These are phyloP conservation scores for Trichomalopsis sarcophagae DNA, from an alignment of 1,140 invertebrate species.

Conservation along the genomic window DNA sequence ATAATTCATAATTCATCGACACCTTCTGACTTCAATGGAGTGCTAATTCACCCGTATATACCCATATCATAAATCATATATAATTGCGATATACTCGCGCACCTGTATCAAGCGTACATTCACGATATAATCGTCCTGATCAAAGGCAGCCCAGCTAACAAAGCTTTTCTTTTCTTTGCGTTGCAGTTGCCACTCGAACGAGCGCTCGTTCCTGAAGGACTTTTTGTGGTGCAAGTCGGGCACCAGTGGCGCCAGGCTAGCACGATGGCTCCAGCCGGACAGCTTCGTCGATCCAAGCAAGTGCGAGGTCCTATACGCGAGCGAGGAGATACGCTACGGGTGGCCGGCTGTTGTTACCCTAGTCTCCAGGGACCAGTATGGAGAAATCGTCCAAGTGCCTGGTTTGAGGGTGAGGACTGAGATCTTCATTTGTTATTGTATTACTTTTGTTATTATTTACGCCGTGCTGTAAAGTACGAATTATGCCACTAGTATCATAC, in stretches of 20 bases:
- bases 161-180: not conserved
- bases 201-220: slow-evolving; percentile 94
- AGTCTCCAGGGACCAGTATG: slow-evolving; percentile 94
- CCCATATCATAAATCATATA: too few relatives aligned
- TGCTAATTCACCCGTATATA: too few relatives aligned
- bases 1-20: not conserved
- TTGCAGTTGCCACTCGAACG: slow-evolving; percentile 87
- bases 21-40: too few relatives aligned
- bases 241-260: slow-evolving; percentile 92
- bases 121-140: not conserved
- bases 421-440: slow-evolving; percentile 31
- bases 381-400: slow-evolving; percentile 88
- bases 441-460: slow-evolving; percentile 11
- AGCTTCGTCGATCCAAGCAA: slow-evolving; percentile 91
- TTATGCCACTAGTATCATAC: too few relatives aligned
- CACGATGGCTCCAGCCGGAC: slow-evolving; percentile 95
- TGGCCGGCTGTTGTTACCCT: slow-evolving; percentile 89
- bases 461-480: too few relatives aligned
- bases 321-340: slow-evolving; percentile 86
- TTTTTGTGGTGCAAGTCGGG: slow-evolving; percentile 90
- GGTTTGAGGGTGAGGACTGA: slow-evolving; percentile 83
- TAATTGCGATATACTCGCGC: too few relatives aligned
- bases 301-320: slow-evolving; percentile 88
- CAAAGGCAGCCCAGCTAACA: not conserved
- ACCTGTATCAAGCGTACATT: not conserved